Base-by-base conservation (phyloP, 2,888 invertebrate genomes). In the Lacanobia wlatinum region DNA sequence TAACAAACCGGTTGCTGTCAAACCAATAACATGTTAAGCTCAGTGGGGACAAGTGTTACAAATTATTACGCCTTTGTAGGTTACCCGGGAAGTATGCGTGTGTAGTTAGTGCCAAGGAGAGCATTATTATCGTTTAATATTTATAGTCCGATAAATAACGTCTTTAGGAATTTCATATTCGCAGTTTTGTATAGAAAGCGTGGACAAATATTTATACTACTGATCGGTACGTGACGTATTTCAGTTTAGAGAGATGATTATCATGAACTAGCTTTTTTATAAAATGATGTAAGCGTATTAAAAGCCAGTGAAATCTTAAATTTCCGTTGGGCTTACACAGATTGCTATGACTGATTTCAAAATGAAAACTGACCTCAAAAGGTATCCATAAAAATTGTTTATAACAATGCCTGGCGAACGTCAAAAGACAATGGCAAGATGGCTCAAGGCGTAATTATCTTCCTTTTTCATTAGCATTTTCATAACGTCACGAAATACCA, bases 21-120 rank as follows among this genome's bases (percentile, higher is more conserved):
- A 87, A 88, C 92, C 92, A 92, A 93, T 93, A 93, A 93, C 90
- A 88, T 89, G 90, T 90, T 89, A 90, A 91, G 90, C 87, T 86
- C 84, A 88, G 84, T 79, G 77, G 86, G 87, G 77, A 86, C 88
- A 86, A 88, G 85, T 89, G 87, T 87, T 88, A 89, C 88, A 87
- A 87, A 88, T 88, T 87, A 89, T 84, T 78, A 74, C 82, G 84
- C 86, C 61, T 84, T 82, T 80, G 82, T 84, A 76, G 84, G 83
- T 83, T 83, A 85, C 67, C 63, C 74, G 73, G 71, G 73, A 82
- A 80, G 76, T 70, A 76, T 71, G 78, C 69, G 72, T 78, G 72
- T 80, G 76, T 76, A 71, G 70, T 73, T 73, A 71, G 66, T 78
- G 81, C 81, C 77, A 83, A 81, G 56, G 66, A 75, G 65, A 65